phyloP scores from a whole-genome alignment of 2,113 vertebrate species.

The Thalassarche chlororhynchos region DNA sequence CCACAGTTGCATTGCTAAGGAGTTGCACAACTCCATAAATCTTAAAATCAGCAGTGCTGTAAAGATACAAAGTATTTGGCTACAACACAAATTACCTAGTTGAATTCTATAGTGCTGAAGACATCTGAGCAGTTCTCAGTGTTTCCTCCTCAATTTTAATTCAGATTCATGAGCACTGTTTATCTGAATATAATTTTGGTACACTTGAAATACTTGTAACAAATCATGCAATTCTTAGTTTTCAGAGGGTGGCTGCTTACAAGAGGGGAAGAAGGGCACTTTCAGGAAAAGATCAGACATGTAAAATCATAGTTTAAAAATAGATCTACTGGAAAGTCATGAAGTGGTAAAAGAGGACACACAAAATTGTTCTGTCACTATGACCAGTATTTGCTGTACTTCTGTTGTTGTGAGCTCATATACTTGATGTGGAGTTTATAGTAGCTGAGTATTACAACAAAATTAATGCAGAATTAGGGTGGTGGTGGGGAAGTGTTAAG shows the following conservation, averaged over 20 bases:
- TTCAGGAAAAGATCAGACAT: not conserved
- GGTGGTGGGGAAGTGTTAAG: not conserved
- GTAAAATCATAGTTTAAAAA: not conserved
- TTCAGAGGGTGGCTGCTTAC: not conserved
- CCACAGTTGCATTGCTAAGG: not conserved
- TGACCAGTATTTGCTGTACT: not conserved
- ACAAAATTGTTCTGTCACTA: not conserved
- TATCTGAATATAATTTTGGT: not conserved
- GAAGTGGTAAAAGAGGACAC: not conserved
- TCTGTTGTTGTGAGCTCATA: not conserved
- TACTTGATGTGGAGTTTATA: not conserved
- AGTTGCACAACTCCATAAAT: not conserved
- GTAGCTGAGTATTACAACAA: not conserved
- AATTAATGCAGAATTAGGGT: not conserved
- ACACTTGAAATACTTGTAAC: not conserved
- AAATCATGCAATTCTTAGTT: not conserved
- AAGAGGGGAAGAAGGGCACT: not conserved
- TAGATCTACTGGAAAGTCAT: not conserved
- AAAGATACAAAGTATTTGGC: not conserved
- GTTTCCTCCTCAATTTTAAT: not conserved
- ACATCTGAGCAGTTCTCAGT: not conserved
- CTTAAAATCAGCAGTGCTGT: slow-evolving; percentile 4
- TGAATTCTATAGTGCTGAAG: not conserved
- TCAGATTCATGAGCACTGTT: not conserved
- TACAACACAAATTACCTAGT: not conserved